Evolutionary conservation across 2,797 vertebrate species (phyloP).

Genomic region (Micropoecilia bifurca): DNA sequence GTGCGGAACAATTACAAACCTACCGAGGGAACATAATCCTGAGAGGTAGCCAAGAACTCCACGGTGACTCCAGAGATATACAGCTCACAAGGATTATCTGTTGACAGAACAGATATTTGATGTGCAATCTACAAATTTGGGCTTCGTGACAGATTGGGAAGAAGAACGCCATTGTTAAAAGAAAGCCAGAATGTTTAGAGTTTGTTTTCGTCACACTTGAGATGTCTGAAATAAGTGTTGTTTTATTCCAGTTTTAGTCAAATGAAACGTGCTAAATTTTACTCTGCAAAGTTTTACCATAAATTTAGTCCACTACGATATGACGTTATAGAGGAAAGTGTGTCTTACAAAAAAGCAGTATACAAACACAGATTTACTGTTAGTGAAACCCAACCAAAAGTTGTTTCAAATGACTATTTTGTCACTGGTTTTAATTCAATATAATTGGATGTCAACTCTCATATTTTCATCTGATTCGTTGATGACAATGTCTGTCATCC

Average conservation of each 20-base stretch:
- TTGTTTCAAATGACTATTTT: neutral
- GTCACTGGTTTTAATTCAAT: neutral
- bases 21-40: neutral
- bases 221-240: neutral
- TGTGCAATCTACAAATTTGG: neutral
- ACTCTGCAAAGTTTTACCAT: neutral
- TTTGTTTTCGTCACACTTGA: neutral
- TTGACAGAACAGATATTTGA: neutral
- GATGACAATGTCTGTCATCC: neutral
- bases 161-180: neutral
- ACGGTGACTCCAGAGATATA: neutral
- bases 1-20: neutral
- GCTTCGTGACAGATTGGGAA: neutral
- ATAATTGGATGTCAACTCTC: neutral
- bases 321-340: neutral
- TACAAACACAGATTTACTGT: neutral
- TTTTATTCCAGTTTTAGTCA: neutral
- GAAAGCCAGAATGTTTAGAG: neutral
- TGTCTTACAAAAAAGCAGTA: neutral
- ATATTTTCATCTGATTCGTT: neutral
- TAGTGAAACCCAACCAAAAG: no score
- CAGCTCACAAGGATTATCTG: neutral
- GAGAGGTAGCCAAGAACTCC: neutral
- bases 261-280: neutral
- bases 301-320: neutral